Evolutionary conservation across 2,113 vertebrate species (phyloP).

Genomic region (Elaphurus davidianus): DNA sequence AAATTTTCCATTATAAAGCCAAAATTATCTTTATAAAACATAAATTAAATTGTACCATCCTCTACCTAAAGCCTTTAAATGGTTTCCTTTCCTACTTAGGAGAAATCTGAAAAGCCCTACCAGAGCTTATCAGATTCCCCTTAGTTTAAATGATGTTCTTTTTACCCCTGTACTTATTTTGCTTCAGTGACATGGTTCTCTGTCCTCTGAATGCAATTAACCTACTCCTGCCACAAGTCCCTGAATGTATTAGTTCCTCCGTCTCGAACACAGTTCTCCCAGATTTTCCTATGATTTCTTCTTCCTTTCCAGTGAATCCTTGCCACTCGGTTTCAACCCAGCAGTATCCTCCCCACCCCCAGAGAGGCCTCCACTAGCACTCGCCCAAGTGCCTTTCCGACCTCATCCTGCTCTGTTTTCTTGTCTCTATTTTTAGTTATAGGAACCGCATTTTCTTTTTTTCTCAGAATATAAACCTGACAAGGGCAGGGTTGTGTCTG

Average conservation of each 20-base stretch:
- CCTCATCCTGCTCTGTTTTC: neutral
- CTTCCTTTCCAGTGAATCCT: neutral
- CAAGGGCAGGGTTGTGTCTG: neutral
- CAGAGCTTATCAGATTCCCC: neutral
- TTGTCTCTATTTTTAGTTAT: neutral
- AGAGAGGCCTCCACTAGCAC: neutral
- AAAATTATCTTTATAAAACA: neutral
- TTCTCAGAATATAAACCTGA: neutral
- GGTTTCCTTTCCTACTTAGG: neutral
- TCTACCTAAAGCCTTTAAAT: neutral
- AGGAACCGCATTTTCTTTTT: neutral
- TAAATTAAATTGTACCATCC: neutral
- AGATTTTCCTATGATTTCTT: neutral
- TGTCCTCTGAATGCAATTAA: neutral
- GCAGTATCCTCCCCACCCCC: fast-evolving
- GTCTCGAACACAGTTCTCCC: neutral
- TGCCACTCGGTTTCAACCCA: neutral
- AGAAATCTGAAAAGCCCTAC: neutral
- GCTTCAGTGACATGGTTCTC: neutral
- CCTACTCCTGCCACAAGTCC: neutral
- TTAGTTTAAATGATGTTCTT: neutral
- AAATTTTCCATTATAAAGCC: neutral
- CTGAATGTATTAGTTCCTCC: neutral
- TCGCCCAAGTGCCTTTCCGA: neutral
- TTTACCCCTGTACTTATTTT: neutral